These are phyloP conservation scores for Cynoglossus semilaevis DNA, from an alignment of 2,113 vertebrate species.

Conservation along the genomic window DNA sequence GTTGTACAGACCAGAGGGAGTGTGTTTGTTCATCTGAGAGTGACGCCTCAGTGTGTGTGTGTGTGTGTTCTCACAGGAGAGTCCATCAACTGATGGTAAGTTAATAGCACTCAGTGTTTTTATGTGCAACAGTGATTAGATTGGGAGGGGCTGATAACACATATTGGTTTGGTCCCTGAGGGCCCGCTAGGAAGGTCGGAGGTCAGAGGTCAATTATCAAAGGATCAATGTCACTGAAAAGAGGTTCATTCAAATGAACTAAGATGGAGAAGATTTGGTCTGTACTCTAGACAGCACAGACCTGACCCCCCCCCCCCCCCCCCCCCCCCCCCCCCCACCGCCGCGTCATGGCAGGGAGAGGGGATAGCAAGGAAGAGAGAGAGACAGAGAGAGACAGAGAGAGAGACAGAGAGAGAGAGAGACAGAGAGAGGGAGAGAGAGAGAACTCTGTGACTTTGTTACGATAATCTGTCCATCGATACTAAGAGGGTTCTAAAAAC, in stretches of 20 bases:
- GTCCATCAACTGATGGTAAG: constrained; percentile 60
- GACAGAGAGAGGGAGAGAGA: constrained; percentile 53
- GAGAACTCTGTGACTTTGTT: constrained; percentile 79
- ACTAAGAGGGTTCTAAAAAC: constrained; percentile 75
- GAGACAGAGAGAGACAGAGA: constrained; percentile 22
- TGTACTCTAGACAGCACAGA: neutral
- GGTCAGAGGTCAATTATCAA: constrained; percentile 67
- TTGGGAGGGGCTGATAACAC: constrained; percentile 61
- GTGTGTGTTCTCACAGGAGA: constrained; percentile 37
- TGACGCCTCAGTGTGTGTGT: constrained; percentile 16
- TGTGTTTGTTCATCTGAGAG: constrained; percentile 37
- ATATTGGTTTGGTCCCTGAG: constrained; percentile 61
- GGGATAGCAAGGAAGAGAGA: neutral
- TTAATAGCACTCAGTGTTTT: constrained; percentile 73
- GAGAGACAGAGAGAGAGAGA: constrained; percentile 50
- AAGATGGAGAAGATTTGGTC: constrained; percentile 19
- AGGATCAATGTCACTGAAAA: constrained; percentile 69
- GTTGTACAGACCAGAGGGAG: too few species aligned
- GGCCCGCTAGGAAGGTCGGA: constrained; percentile 56
- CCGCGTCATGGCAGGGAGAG: too few species aligned
- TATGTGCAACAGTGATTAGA: constrained; percentile 69
- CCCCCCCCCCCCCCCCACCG: too few species aligned
- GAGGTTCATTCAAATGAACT: constrained; percentile 39
- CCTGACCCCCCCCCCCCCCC: too few species aligned
- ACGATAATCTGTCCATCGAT: constrained; percentile 78